These are phyloP conservation scores for Ceratoteleas bidentatus DNA, from an alignment of 1,140 invertebrate genomes.

Conservation along the genomic window DNA sequence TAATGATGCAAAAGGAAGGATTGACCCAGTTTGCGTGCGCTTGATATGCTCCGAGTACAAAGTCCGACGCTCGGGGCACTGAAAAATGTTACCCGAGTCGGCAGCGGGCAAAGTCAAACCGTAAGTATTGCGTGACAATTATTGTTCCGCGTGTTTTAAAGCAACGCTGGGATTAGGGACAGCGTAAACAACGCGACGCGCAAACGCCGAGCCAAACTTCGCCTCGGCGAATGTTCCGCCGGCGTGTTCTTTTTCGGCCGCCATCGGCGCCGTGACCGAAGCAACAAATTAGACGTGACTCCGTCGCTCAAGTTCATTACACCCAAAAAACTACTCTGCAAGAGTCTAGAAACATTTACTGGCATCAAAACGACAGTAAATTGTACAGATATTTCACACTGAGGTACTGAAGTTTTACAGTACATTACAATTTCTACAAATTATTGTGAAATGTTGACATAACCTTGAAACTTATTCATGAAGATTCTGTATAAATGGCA, in stretches of 20 bases:
- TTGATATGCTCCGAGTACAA: slow-evolving; percentile 50
- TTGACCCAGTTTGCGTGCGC: slow-evolving; percentile 52
- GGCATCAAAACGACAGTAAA: no score
- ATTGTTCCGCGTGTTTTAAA: slow-evolving; percentile 34
- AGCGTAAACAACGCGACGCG: slow-evolving; percentile 21
- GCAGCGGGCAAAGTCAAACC: slow-evolving; percentile 39
- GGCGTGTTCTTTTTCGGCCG: slow-evolving; percentile 23
- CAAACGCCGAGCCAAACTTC: slow-evolving; percentile 9
- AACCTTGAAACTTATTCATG: no score
- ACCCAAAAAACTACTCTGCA: background rate
- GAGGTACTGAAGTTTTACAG: no score
- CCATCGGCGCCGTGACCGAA: background rate
- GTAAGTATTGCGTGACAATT: slow-evolving; percentile 46
- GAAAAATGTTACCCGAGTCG: slow-evolving; percentile 44
- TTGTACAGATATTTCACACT: no score
- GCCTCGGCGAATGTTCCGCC: slow-evolving; percentile 27
- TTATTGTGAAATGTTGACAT: no score
- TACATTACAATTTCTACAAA: no score
- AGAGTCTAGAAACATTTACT: background rate
- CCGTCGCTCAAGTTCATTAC: slow-evolving; percentile 1
- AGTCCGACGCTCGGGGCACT: slow-evolving; percentile 49
- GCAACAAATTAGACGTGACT: slow-evolving; percentile 4
- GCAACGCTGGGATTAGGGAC: slow-evolving; percentile 26
- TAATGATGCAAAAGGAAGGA: slow-evolving; percentile 55
- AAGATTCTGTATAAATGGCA: no score